phyloP scores from a whole-genome alignment of 2,888 invertebrate genomes.

The Chrysotoxum bicinctum region DNA sequence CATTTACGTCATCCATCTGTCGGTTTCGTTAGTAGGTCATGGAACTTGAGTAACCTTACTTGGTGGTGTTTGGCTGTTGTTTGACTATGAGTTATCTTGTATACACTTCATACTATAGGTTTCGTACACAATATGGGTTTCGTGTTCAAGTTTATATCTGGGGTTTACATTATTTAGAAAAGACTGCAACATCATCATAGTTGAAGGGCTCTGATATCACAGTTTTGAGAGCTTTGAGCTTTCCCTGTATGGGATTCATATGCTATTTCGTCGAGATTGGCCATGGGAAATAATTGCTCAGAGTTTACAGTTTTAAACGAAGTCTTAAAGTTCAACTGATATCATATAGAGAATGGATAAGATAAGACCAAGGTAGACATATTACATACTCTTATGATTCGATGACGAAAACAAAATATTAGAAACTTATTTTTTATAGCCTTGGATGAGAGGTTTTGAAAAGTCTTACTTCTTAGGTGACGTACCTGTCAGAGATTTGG shows the following conservation, averaged over 20 bases:
- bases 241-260: slow-evolving; percentile 15
- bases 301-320: slow-evolving; percentile 22
- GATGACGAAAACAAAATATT: background rate
- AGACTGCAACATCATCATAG: slow-evolving; percentile 39
- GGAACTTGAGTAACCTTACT: slow-evolving; percentile 70
- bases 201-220: background rate
- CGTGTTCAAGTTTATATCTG: slow-evolving; percentile 45
- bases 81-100: slow-evolving; percentile 22
- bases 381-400: too few relatives aligned
- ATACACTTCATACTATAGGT: slow-evolving; percentile 24
- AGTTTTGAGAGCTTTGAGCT: slow-evolving; percentile 51
- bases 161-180: slow-evolving; percentile 51
- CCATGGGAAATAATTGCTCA: slow-evolving; percentile 58
- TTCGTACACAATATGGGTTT: slow-evolving; percentile 2
- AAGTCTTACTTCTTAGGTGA: too few relatives aligned
- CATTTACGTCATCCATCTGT: slow-evolving; percentile 56
- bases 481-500: background rate
- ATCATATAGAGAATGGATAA: slow-evolving; percentile 1
- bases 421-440: background rate
- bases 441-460: background rate
- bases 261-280: slow-evolving; percentile 27
- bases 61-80: slow-evolving; percentile 12
- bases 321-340: slow-evolving; percentile 45
- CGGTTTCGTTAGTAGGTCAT: slow-evolving; percentile 61
- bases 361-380: background rate